Evolutionary conservation across 1,140 invertebrate species (phyloP), one percentile per base, ranked within the genome.

Genomic region (Eueides isabella): DNA sequence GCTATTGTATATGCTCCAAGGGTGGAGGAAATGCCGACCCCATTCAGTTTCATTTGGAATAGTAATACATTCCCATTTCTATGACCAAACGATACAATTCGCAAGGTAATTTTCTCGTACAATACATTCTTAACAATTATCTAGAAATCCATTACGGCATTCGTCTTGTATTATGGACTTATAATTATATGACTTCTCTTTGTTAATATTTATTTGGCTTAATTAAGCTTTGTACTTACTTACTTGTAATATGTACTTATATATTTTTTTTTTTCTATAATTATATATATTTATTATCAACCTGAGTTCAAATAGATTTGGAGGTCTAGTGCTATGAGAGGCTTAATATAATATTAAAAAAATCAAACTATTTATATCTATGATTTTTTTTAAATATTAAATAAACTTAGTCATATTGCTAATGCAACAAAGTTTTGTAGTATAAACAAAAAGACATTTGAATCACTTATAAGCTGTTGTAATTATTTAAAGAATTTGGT

Each of bases 11-110:
- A 41, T 61, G 48, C 67, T 48, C 61, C 67, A 68, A 69, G 67
- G 48, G 48, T 55, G 61, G 30, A 23, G 44, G 66, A 9, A 31
- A 12, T 5, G 66, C 29, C 48, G 48, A 30, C 28, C 30, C 67
- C 31, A 69, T 69, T 69, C 48, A 69, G 48, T 33, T 69, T 61
- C 55, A 61, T 69, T 61, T 33, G 29, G 3, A 69, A 69, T 61
- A 30, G 67, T 69, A 69, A 69, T 69, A 69, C 41, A 69, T 69
- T 33, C 67, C 33, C 67, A 31, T 69, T 69, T 69, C 67, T 61
- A 69, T 69, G 55, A 33, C 67, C 48, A 55, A 55, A 55, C 48
- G 23, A 23, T 55, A 55, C 48, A 55, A 55, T 55, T 55, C 48
- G 48, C 48, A 55, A 55, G 48, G 48, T 55, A 55, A 55, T 55